These are phyloP conservation scores for Yponomeuta cagnagella DNA, from an alignment of 2,888 invertebrate genomes.

Conservation along the genomic window DNA sequence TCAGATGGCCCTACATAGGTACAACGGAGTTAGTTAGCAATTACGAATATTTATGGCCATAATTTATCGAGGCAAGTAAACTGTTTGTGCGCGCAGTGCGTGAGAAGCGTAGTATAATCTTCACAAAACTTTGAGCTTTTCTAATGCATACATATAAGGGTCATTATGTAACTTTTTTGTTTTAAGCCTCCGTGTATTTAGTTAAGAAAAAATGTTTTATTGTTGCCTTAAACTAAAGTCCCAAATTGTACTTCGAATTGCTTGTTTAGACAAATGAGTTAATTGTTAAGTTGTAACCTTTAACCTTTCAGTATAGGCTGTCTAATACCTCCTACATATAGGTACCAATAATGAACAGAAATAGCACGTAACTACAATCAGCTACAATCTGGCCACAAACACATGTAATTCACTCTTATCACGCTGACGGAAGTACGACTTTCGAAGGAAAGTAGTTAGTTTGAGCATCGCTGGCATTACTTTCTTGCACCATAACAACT, in stretches of 20 bases:
- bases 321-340: too few relatives aligned
- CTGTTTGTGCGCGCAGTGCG: not conserved
- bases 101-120: not conserved
- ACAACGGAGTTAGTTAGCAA: not conserved
- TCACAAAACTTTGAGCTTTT: not conserved
- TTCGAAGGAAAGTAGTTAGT: not conserved
- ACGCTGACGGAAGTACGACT: not conserved
- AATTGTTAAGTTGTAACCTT: too few relatives aligned
- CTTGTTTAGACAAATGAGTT: too few relatives aligned
- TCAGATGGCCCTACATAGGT: not conserved
- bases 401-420: not conserved
- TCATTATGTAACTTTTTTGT: not conserved
- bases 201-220: too few relatives aligned
- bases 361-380: not conserved
- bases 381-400: not conserved
- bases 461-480: not conserved
- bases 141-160: not conserved
- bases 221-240: too few relatives aligned
- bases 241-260: too few relatives aligned
- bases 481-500: not conserved
- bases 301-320: too few relatives aligned
- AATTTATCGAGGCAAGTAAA: not conserved
- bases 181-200: not conserved
- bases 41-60: not conserved
- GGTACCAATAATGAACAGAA: not conserved